Base-by-base conservation (phyloP, 1,140 invertebrate genomes). In the Muscidifurax raptorellus region DNA sequence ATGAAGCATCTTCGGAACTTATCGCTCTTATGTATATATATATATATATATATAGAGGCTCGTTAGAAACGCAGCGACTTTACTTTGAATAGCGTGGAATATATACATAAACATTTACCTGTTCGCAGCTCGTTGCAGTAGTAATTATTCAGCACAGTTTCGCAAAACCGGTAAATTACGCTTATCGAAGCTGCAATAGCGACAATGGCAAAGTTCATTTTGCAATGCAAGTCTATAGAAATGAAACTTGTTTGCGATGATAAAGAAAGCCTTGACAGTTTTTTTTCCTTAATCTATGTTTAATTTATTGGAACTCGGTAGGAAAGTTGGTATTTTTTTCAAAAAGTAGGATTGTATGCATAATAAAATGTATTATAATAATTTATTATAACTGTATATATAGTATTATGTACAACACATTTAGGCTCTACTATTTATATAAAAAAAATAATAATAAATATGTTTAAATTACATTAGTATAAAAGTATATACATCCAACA, bases 71-170 rank as follows among this genome's bases (percentile, higher is more conserved):
- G 66, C 3, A 69, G 27, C 28, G 28, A 69, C 9, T 69, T 69
- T 12, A 13, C 28, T 69, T 18, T 69, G n/a, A 10, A 66, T 66
- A 27, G 25, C 6, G 5, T 13, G n/a, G n/a, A n/a, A n/a, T n/a
- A n/a, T n/a, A n/a, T n/a, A n/a, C 2, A 69, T 69, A 28, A 66
- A 2, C 66, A 30, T 30, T 69, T 69, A 69, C 27, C 25, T 28
- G 27, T 69, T 69, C 25, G 13, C 13, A 69, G 10, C 22, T 59
- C 6, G 52, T n/a, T 59, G 22, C 28, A 25, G 22, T 40, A 25
- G 22, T 40, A 74, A 40, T 74, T 74, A 74, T 74, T 36, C 71
- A 30, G 12, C 74, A 44, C 71, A 82, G 83, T 74, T n/a, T 32
- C 18, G 25, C 27, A 27, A 44, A 82, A 82, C 80, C 64, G 67